Base-by-base conservation (phyloP, 2,888 invertebrate species). In the Ischnura elegans region DNA sequence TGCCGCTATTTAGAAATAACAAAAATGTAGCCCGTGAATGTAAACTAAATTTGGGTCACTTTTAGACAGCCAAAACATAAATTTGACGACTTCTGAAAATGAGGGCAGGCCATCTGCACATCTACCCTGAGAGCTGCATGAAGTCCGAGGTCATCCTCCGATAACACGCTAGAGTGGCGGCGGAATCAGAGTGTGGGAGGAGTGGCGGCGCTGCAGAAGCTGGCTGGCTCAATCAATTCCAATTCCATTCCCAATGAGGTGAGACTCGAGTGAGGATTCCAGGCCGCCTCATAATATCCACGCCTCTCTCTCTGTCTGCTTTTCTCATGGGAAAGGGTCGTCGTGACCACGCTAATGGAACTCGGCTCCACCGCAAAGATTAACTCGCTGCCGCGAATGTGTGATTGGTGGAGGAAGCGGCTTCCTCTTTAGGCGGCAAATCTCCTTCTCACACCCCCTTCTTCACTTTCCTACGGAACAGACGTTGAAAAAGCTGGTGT, bases 261-360 rank as follows among this genome's bases (percentile, higher is more conserved):
- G 29, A 36, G 36, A 2, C 36, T 76, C 51, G 29, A 76, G 76
- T 13, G 29, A 16, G 29, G 66, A 36, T 16, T 29, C 36, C 13
- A 10, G 6, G 19, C 61, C 76, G 2, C 6, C 36, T 36, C 16
- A 2, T 36, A 29, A 6, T 51, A 10, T 51, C n/a, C 76, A 36
- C 8, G 10, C 76, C 36, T 13, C 36, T 36, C 6, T 10, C 36
- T 36, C 10, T 36, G 6, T 36, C 76, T 42, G 36, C 87, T 87
- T n/a, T n/a, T n/a, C 42, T 19, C 87, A 51, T 42, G 55, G 87
- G 46, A 51, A 45, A 46, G 87, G 36, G 51, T 19, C 55, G 90
- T 90, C 90, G 90, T 90, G 90, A 90, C 90, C 66, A 13, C 90
- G 61, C 47, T 90, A 90, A 90, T 90, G 61, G 90, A 90, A 90